phyloP scores from a whole-genome alignment of 2,888 invertebrate genomes.

The Strigamia transsilvanica region DNA sequence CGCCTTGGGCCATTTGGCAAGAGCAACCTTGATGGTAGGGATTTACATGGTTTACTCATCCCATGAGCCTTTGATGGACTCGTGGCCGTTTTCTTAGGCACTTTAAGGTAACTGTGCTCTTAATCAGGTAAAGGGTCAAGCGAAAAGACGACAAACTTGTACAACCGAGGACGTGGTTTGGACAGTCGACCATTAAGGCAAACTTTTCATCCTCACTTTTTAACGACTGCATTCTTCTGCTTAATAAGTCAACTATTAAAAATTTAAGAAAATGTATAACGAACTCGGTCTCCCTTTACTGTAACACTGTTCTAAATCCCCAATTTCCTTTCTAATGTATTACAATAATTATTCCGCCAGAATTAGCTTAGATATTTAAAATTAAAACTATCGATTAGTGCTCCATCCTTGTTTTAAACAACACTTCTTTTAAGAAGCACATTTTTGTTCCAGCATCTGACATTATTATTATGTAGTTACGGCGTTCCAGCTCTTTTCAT shows the following conservation, averaged over 20 bases:
- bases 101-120: conserved; percentile 40
- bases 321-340: background rate
- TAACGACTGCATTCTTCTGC: background rate
- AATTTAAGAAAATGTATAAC: background rate
- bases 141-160: background rate
- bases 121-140: conserved; percentile 45
- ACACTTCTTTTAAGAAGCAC: no score
- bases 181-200: background rate
- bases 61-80: conserved; percentile 49
- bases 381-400: background rate
- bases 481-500: no score
- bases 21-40: conserved; percentile 46
- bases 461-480: no score
- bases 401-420: background rate
- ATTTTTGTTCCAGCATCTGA: no score
- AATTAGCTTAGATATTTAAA: no score
- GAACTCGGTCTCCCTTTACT: background rate
- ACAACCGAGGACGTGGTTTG: background rate
- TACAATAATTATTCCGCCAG: no score
- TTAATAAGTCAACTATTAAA: conserved; percentile 22
- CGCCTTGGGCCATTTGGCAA: conserved; percentile 49
- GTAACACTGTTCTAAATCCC: background rate
- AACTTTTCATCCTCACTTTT: background rate
- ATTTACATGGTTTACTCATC: conserved; percentile 49
- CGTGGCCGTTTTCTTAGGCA: conserved; percentile 42